phyloP scores from a whole-genome alignment of 1,140 invertebrate species.

The Bombus waltoni region DNA sequence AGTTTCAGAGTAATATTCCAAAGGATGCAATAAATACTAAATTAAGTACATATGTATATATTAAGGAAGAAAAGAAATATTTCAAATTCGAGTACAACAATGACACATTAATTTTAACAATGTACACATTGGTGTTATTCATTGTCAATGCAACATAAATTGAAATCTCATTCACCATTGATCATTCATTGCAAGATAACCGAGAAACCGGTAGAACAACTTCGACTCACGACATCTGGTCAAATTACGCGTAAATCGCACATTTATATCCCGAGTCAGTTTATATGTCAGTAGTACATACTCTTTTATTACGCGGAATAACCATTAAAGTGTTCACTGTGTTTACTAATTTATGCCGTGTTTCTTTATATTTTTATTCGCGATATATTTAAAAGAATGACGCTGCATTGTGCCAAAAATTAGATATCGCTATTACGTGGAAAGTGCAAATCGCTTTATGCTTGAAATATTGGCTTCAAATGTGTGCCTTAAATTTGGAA shows the following conservation, averaged over 20 bases:
- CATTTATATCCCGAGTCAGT: not conserved
- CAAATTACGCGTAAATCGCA: constrained; percentile 1
- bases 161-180: not conserved
- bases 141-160: not conserved
- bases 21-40: not conserved
- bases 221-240: not conserved
- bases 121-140: too few species aligned
- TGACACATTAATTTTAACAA: not conserved
- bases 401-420: not conserved
- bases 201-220: not conserved
- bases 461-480: not conserved
- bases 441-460: not conserved
- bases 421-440: too few species aligned
- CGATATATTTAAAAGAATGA: not conserved
- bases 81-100: not conserved
- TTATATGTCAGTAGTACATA: not conserved
- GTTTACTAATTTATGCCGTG: not conserved
- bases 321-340: not conserved
- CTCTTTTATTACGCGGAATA: too few species aligned
- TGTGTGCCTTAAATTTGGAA: not conserved
- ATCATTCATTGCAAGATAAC: not conserved
- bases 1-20: not conserved
- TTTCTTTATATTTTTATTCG: not conserved
- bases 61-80: too few species aligned
- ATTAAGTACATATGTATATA: not conserved